Percentiles rank a stretch among this genome's conserved stretches.
phyloP scores from a whole-genome alignment of 2,113 vertebrate species.

The Ursus arctos region DNA sequence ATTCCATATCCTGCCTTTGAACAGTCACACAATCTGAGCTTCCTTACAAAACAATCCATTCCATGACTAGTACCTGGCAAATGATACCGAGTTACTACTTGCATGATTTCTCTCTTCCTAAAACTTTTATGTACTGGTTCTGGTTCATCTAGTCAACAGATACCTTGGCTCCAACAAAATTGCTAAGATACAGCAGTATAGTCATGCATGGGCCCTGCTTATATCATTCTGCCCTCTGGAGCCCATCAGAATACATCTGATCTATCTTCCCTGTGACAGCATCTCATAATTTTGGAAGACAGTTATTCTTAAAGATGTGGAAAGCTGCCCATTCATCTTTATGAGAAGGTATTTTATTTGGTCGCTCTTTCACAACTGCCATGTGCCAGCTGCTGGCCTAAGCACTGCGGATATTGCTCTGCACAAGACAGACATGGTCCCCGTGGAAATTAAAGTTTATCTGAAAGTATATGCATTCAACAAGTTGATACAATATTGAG shows the following conservation, averaged over 20 bases:
- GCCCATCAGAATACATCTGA: background rate
- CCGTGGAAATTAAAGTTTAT: background rate
- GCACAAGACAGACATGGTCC: background rate
- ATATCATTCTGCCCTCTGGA: background rate
- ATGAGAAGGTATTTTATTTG: constrained; percentile 13
- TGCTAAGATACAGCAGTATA: background rate
- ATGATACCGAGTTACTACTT: background rate
- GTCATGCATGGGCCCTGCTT: background rate
- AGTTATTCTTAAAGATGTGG: constrained; percentile 38
- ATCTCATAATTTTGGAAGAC: constrained; percentile 33
- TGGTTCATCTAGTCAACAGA: background rate
- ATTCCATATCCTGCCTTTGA: background rate
- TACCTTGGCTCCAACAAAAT: background rate
- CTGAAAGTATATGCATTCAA: background rate
- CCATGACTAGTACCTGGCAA: background rate
- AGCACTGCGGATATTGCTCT: constrained; percentile 2
- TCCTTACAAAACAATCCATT: background rate
- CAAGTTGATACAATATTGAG: background rate
- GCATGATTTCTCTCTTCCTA: constrained; percentile 29
- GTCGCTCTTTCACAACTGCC: background rate
- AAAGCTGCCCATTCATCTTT: constrained; percentile 58
- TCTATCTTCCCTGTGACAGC: constrained; percentile 42
- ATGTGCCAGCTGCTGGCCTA: background rate
- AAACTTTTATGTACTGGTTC: background rate
- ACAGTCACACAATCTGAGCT: background rate